phyloP scores from a whole-genome alignment of 37 sponge, comb jelly and placozoan genomes.

The Beroe ovata region DNA sequence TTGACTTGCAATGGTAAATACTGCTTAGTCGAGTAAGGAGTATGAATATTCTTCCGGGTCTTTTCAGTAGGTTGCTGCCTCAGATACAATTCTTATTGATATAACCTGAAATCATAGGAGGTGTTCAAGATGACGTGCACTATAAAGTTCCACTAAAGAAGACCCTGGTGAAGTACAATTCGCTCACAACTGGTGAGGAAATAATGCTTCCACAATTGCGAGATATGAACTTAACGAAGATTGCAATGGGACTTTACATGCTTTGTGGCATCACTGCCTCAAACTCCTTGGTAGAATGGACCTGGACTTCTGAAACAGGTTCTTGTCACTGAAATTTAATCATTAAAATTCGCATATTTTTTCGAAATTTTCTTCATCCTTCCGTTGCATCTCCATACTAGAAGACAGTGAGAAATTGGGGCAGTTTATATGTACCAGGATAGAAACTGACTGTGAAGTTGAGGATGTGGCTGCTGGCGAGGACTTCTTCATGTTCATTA shows the following conservation, averaged over 20 bases:
- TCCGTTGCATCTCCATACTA: too few relatives aligned
- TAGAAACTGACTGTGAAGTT: constrained; percentile 30
- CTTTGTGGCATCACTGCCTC: not conserved
- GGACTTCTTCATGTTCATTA: constrained; percentile 44
- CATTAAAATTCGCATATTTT: too few relatives aligned
- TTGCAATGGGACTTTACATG: constrained; percentile 14
- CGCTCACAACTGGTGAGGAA: not conserved
- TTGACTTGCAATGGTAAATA: constrained; percentile 20
- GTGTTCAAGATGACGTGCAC: not conserved
- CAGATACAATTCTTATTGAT: too few relatives aligned
- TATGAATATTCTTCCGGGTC: too few relatives aligned
- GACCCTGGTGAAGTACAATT: not conserved
- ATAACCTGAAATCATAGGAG: too few relatives aligned
- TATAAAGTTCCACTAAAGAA: not conserved
- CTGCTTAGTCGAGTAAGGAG: too few relatives aligned
- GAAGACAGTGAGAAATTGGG: constrained; percentile 17
- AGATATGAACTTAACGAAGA: not conserved
- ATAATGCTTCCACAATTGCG: not conserved
- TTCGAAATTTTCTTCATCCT: too few relatives aligned
- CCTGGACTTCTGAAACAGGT: constrained; percentile 55
- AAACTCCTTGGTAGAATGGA: constrained; percentile 28
- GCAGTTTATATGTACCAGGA: not conserved
- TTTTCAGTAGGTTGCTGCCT: too few relatives aligned
- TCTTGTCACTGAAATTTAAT: too few relatives aligned
- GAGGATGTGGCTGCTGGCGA: constrained; percentile 13